Evolutionary conservation across 2,888 invertebrate species (phyloP).

Genomic region (Agapetus fuscipes): DNA sequence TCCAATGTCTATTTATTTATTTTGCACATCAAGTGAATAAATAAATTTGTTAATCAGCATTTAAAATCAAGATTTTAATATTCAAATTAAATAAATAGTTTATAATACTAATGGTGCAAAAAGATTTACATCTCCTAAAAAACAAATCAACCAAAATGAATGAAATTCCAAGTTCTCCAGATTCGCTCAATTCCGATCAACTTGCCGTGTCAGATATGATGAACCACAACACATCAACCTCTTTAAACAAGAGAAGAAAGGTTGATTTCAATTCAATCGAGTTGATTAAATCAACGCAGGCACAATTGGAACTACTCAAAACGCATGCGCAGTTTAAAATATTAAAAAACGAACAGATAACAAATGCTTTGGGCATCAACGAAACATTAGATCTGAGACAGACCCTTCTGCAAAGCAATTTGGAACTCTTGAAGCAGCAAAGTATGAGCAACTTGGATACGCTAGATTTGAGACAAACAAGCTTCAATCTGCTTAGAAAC

Average conservation of each 20-base stretch:
- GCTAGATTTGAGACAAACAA: slow-evolving; percentile 17
- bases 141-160: slow-evolving; percentile 26
- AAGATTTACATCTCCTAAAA: no score
- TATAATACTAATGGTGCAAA: no score
- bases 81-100: no score
- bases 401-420: slow-evolving; percentile 17
- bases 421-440: slow-evolving; percentile 18
- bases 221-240: slow-evolving; percentile 23
- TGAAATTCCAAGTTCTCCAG: slow-evolving; percentile 34
- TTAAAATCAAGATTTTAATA: no score
- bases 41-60: no score
- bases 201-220: slow-evolving; percentile 30
- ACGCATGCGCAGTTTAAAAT: slow-evolving; percentile 18
- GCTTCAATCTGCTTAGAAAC: slow-evolving; percentile 17
- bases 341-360: slow-evolving; percentile 13
- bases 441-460: slow-evolving; percentile 15
- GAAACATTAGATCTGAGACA: slow-evolving; percentile 17
- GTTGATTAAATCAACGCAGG: slow-evolving; percentile 17
- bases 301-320: slow-evolving; percentile 17
- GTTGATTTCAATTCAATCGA: slow-evolving; percentile 14
- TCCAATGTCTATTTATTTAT: no score
- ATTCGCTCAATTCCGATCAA: slow-evolving; percentile 33
- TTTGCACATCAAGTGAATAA: no score
- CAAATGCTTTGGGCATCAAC: neutral
- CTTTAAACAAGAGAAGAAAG: slow-evolving; percentile 29